Evolutionary conservation across 2,113 vertebrate genomes (phyloP).

Genomic region (Symphodus melops): DNA sequence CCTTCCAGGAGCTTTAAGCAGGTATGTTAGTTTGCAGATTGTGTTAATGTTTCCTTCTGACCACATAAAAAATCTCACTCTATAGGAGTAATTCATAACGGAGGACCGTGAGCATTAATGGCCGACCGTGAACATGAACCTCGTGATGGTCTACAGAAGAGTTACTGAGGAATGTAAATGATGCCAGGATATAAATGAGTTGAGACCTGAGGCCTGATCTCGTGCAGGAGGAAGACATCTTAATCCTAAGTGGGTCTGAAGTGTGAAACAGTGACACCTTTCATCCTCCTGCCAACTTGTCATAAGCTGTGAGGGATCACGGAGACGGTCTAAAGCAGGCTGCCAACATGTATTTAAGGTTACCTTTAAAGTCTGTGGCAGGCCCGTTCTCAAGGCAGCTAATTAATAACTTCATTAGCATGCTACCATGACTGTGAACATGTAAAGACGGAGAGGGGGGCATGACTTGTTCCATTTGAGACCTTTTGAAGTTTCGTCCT

Average conservation of each 20-base stretch:
- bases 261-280: constrained; percentile 4
- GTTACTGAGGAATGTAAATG: constrained; percentile 2
- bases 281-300: constrained; percentile 13
- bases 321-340: constrained; percentile 12
- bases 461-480: constrained; percentile 59
- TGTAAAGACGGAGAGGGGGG: constrained; percentile 31
- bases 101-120: not conserved
- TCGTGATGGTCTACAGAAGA: not conserved
- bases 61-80: not conserved
- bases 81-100: not conserved
- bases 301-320: constrained; percentile 5
- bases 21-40: not conserved
- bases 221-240: constrained; percentile 1
- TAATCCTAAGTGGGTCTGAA: constrained; percentile 5
- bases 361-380: constrained; percentile 37
- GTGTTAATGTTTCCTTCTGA: not conserved
- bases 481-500: constrained; percentile 34
- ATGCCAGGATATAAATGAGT: constrained; percentile 8
- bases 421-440: constrained; percentile 59
- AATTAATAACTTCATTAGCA: constrained; percentile 78
- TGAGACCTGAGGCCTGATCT: constrained; percentile 8
- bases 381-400: constrained; percentile 60
- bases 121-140: not conserved
- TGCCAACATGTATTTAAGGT: constrained; percentile 55
- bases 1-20: not conserved